phyloP scores from a whole-genome alignment of 2,113 vertebrate species.

The Peromyscus maniculatus region DNA sequence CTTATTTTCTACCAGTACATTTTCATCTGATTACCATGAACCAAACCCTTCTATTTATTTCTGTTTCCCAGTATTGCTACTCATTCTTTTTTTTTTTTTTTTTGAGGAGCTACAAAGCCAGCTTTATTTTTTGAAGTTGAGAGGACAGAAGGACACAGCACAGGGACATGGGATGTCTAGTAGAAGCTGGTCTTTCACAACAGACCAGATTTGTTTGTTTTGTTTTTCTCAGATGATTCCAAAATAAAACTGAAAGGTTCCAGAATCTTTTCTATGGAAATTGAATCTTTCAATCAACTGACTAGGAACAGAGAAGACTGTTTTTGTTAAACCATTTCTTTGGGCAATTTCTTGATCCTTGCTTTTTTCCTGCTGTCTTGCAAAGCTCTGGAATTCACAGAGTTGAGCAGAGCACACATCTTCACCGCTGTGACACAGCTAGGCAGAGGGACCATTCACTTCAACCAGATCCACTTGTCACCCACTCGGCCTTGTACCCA shows the following conservation, averaged over 20 bases:
- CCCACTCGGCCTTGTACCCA: conserved; percentile 93
- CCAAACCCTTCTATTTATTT: not conserved
- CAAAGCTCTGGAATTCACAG: accelerated
- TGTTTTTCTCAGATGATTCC: not conserved
- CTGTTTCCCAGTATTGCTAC: not conserved
- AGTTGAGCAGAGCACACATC: not conserved
- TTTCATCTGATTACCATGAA: conserved; percentile 31
- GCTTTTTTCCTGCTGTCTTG: not conserved
- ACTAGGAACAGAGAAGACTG: not conserved
- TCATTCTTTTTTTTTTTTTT: too few relatives aligned
- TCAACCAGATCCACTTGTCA: conserved; percentile 96
- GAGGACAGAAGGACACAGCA: accelerated
- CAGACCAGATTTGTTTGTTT: too few relatives aligned
- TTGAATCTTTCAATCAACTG: not conserved
- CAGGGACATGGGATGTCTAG: accelerated
- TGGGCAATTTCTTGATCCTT: not conserved
- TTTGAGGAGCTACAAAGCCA: accelerated
- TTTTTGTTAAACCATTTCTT: accelerated
- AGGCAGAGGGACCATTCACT: conserved; percentile 83
- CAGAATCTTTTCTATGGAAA: not conserved
- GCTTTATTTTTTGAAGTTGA: conserved; percentile 40
- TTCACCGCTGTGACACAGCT: accelerated
- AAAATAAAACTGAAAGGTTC: not conserved
- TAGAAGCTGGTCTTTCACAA: accelerated
- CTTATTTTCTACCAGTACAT: conserved; percentile 36